phyloP scores from a whole-genome alignment of 2,113 vertebrate species.

The Psophia crepitans region DNA sequence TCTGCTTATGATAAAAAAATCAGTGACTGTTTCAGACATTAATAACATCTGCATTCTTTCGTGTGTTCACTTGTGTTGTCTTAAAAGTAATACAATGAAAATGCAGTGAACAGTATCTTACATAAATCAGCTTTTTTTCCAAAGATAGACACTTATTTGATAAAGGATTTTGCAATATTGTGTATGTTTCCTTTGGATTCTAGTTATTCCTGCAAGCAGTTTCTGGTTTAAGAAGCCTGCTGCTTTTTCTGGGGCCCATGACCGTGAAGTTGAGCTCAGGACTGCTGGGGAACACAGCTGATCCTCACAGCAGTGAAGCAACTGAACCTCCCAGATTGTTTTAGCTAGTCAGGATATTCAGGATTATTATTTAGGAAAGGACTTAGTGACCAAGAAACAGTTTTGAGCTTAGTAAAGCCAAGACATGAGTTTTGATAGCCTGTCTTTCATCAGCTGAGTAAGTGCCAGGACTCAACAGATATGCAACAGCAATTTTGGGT shows the following conservation, averaged over 20 bases:
- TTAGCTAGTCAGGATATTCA: neutral
- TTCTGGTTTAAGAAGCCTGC: neutral
- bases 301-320: neutral
- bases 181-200: neutral
- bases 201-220: neutral
- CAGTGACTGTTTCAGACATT: neutral
- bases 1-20: neutral
- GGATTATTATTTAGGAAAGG: neutral
- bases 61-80: neutral
- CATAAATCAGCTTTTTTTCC: neutral
- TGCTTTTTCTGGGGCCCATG: neutral
- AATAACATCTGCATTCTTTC: neutral
- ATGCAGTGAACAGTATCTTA: neutral
- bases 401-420: neutral
- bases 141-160: neutral
- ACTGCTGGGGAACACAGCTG: neutral
- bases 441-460: neutral
- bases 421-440: neutral
- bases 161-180: neutral
- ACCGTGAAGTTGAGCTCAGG: neutral
- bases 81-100: neutral
- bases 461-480: neutral
- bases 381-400: neutral
- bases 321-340: neutral
- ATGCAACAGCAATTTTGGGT: neutral